Evolutionary conservation across 2,113 vertebrate genomes (phyloP).

Genomic region (Crypturellus undulatus): DNA sequence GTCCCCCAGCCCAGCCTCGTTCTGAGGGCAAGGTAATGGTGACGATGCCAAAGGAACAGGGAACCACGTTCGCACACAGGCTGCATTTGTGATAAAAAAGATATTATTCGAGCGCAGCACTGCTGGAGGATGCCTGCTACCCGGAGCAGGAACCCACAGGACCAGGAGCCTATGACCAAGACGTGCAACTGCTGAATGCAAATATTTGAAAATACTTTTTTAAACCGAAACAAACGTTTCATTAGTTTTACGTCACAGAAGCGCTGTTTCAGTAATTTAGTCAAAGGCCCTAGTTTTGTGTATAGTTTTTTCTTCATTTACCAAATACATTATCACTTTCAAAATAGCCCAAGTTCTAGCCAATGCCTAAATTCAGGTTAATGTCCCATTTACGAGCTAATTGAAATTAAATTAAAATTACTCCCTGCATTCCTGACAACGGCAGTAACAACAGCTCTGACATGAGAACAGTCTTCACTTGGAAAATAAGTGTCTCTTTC

Average conservation of each 20-base stretch:
- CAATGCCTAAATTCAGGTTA: not conserved
- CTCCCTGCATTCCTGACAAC: not conserved
- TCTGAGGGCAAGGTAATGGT: not conserved
- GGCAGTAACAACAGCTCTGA: not conserved
- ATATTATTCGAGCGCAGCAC: not conserved
- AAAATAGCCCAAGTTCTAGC: not conserved
- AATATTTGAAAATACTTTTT: not conserved
- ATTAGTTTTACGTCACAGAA: not conserved
- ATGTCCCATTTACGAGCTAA: not conserved
- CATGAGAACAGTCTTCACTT: not conserved
- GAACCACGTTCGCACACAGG: not conserved
- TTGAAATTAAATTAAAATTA: not conserved
- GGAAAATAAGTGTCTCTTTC: not conserved
- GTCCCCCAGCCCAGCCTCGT: not conserved
- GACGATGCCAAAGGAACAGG: not conserved
- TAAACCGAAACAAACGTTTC: not conserved
- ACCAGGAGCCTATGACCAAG: accelerated
- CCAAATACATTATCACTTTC: not conserved
- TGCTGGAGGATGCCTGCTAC: not conserved
- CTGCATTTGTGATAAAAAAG: not conserved
- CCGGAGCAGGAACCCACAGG: accelerated
- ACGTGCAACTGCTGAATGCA: not conserved
- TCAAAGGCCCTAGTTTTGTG: not conserved
- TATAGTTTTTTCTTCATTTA: not conserved
- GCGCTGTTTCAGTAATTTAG: not conserved